phyloP scores from a whole-genome alignment of 2,888 invertebrate genomes.

The Timema podura region DNA sequence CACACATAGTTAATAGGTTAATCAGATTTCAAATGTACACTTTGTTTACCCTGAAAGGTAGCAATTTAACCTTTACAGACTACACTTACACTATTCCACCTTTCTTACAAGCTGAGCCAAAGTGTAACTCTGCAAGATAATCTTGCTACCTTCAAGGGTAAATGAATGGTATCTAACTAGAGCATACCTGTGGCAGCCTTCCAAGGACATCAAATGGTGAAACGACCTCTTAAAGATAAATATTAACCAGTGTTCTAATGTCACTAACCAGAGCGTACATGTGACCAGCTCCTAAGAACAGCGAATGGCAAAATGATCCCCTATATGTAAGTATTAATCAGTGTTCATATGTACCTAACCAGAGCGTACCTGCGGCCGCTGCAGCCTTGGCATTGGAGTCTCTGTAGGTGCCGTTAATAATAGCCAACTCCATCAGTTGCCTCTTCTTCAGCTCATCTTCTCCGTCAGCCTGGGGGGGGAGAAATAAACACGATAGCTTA shows the following conservation, averaged over 20 bases:
- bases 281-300: too few species aligned
- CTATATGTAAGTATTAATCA: background rate
- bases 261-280: too few species aligned
- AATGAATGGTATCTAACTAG: background rate
- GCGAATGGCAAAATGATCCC: slow-evolving; percentile 22
- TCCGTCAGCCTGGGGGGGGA: slow-evolving; percentile 87
- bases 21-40: too few species aligned
- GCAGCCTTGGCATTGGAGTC: slow-evolving; percentile 89
- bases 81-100: too few species aligned
- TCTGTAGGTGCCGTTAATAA: slow-evolving; percentile 99
- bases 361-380: slow-evolving; percentile 57
- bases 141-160: background rate
- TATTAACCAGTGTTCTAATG: too few species aligned
- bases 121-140: too few species aligned
- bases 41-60: too few species aligned
- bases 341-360: background rate
- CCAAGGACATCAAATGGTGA: too few species aligned
- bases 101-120: too few species aligned
- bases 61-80: too few species aligned
- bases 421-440: slow-evolving; percentile 99
- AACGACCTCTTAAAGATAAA: too few species aligned
- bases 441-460: slow-evolving; percentile 99
- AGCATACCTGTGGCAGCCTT: background rate
- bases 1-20: too few species aligned
- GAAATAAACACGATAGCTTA: slow-evolving; percentile 37